Conservation (phyloP, 2,888 invertebrate species). For the Tetranychus truncatus region DNA sequence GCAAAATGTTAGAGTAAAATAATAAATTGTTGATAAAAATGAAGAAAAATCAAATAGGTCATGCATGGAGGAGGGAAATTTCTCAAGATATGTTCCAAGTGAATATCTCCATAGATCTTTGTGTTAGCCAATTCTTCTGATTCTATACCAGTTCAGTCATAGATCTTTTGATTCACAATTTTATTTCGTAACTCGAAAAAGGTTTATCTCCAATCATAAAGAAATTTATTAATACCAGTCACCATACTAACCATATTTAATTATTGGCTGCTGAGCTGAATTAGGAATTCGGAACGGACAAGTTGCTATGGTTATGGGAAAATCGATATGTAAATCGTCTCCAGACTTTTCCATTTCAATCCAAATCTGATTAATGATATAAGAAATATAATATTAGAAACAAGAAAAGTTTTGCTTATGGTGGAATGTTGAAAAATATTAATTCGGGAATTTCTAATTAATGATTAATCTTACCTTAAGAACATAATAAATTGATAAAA, state of each 20-base stretch:
- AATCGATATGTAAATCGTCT: slow-evolving; percentile 51
- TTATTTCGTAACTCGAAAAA: no score
- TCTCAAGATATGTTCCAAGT: no score
- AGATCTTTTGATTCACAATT: no score
- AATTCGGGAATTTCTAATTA: no score
- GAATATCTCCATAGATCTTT: no score
- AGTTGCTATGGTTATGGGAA: slow-evolving; percentile 55
- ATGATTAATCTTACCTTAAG: slow-evolving; percentile 40
- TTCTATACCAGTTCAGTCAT: no score
- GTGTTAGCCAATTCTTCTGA: no score
- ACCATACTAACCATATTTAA: slow-evolving; percentile 43
- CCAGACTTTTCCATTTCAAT: slow-evolving; percentile 49
- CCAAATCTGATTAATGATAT: slow-evolving; percentile 40
- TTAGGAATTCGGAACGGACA: slow-evolving; percentile 51
- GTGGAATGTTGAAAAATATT: not conserved
- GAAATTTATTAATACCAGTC: no score
- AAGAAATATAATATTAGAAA: slow-evolving; percentile 11
- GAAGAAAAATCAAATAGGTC: not conserved
- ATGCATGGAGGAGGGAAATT: not conserved
- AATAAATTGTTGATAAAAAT: not conserved
- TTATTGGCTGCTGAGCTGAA: slow-evolving; percentile 41
- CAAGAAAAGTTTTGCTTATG: not conserved
- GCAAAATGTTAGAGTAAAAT: not conserved
- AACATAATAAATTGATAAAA: slow-evolving; percentile 52
- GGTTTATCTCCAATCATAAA: no score